Base-by-base conservation (phyloP, 2,888 invertebrate species). In the Ichneumoninae sp. region DNA sequence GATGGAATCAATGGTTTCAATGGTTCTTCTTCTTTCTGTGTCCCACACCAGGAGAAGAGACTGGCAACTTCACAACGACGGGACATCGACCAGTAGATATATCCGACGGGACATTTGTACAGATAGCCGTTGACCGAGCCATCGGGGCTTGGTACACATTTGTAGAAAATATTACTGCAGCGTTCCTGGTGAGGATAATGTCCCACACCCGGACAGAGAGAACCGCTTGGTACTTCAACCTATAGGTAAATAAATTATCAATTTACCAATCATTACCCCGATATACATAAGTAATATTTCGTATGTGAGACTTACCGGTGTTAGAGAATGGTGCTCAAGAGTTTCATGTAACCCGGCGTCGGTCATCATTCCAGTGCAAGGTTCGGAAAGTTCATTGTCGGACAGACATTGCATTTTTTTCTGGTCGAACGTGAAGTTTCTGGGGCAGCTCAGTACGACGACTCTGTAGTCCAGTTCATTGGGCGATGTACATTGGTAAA, bases 401-500 rank as follows among this genome's bases (percentile, higher is more conserved):
- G 95, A 95, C 70, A 96, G 95, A 92, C 97, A 97, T 89, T 97
- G 96, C 74, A 95, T 95, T 90, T 95, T 95, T 78, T 94, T 94
- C 90, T 96, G 96, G 90, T 97, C 96, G 89, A 96, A 97, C 71
- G 96, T 95, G 0, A 96, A 96, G 82, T 96, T 96, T 88, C 96
- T 95, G n/a, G 97, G 97, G 93, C 97, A 97, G 86, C 95, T 95
- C 87, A 97, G 95, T 16, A 95, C 95, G 2, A 96, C 95, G 86
- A 97, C 95, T 91, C 96, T 96, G 47, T 96, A 93, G 87, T 97
- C 96, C 86, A 96, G 95, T 54, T 94, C 95, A 33, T 95, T 95
- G 10, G 95, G 94, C 87, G 95, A 95, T 30, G 96, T 96, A 90
- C 97, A 97, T 93, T 97, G 97, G 92, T 97, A 97, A 94, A 97